phyloP scores from a whole-genome alignment of 2,113 vertebrate species.

The Mugil cephalus region DNA sequence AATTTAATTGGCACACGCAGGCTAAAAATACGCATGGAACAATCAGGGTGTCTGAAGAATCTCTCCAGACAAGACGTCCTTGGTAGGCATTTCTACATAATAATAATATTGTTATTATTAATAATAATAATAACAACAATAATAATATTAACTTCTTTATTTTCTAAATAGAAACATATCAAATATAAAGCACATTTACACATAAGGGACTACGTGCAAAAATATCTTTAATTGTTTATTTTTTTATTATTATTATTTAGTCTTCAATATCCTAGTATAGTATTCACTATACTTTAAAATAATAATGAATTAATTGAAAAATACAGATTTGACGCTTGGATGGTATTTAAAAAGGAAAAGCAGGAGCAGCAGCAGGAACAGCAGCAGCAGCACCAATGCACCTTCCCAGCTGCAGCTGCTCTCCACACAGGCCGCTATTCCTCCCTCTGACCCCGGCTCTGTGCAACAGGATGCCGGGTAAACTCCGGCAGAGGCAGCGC shows the following conservation, averaged over 20 bases:
- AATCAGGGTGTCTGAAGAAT: background rate
- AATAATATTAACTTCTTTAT: background rate
- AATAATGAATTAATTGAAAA: too few relatives aligned
- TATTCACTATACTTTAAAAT: background rate
- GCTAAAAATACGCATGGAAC: background rate
- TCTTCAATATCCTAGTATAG: background rate
- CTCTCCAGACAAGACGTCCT: background rate
- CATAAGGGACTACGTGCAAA: background rate
- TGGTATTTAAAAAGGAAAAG: background rate
- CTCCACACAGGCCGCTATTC: slow-evolving; percentile 17
- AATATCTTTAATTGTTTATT: background rate
- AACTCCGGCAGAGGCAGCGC: slow-evolving; percentile 43
- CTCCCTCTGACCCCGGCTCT: slow-evolving; percentile 36
- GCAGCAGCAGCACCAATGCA: background rate
- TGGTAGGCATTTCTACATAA: too few relatives aligned
- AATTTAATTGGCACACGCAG: slow-evolving; percentile 14
- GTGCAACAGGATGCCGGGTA: slow-evolving; percentile 27
- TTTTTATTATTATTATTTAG: background rate
- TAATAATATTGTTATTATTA: too few relatives aligned
- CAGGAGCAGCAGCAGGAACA: background rate
- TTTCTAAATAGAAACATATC: too few relatives aligned
- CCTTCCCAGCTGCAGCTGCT: background rate
- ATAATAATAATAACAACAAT: background rate
- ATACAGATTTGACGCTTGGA: background rate
- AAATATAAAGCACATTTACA: too few relatives aligned